phyloP scores from a whole-genome alignment of 1,140 invertebrate genomes.

The Augochlora pura region DNA sequence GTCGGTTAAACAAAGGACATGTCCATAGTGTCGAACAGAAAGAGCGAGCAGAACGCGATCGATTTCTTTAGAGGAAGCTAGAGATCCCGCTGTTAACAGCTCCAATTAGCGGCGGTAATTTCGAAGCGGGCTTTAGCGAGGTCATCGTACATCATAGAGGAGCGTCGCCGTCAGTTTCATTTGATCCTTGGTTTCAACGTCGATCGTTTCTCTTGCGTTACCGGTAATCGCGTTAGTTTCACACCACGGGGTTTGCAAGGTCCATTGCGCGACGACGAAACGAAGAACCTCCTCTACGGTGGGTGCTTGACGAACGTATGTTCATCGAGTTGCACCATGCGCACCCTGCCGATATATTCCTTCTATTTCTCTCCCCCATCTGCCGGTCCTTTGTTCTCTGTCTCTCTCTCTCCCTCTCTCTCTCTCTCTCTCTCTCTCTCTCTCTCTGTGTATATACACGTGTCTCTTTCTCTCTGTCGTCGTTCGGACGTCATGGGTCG shows the following conservation, averaged over 20 bases:
- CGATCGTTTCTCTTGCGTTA: slow-evolving; percentile 5
- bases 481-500: not conserved
- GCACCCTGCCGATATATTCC: not conserved
- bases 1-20: too few species aligned
- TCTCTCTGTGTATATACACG: too few species aligned
- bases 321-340: slow-evolving; percentile 25
- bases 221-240: slow-evolving; percentile 38
- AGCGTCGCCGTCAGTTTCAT: not conserved
- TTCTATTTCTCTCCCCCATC: not conserved
- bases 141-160: not conserved
- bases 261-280: slow-evolving; percentile 15
- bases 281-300: not conserved
- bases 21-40: too few species aligned
- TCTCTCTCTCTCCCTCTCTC: not conserved
- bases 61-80: too few species aligned
- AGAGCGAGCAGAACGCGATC: too few species aligned
- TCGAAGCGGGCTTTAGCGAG: too few species aligned
- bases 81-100: too few species aligned
- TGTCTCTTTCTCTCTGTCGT: not conserved
- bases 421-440: not conserved
- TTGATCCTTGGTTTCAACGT: slow-evolving; percentile 30
- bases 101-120: too few species aligned
- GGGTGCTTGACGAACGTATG: slow-evolving; percentile 10
- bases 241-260: slow-evolving; percentile 32
- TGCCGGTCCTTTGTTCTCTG: not conserved